Evolutionary conservation across 1,140 invertebrate genomes (phyloP), one percentile per base, ranked within the genome.

Genomic region (Maniola jurtina): DNA sequence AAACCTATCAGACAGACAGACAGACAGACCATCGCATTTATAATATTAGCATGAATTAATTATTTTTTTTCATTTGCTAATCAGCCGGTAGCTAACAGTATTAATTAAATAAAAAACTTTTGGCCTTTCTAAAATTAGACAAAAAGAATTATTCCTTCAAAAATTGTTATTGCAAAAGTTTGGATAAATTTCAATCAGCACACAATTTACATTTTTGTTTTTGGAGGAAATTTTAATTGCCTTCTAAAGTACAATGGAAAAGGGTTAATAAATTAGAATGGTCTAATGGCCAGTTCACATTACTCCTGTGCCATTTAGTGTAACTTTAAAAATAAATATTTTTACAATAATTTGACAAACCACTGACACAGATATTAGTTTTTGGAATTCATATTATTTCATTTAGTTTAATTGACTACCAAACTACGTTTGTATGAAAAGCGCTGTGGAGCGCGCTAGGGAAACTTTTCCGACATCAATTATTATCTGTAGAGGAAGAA

Each of bases 201-300:
- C 15, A 25, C n/a, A 58, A 58, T 40, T 58, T 58, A 40, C 56
- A 58, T 58, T 58, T 38, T 25, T 10, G 15, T 58, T 38, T 25
- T 10, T 8, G 56, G n/a, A 15, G 35, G 35, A 58, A 58, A 58
- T 58, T 58, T 58, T 38, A 58, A 58, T 58, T 38, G 33, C 56
- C 38, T 58, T 35, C n/a, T n/a, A 38, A 58, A 58, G 14, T 58
- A 52, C 13, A 52, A 52, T 52, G 48, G 14, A 40, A 58, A 58
- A 58, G 56, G 56, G 56, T 58, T 38, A 58, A 58, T 58, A 58
- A 25, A 58, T 58, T 58, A 58, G 48, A 14, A 52, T 58, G 35
- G 38, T 58, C 35, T 58, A 52, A 52, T 1, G 11, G 9, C 13
- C 9, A 11, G 1, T 11, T 5, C 13, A 45, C 13, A 45, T 11